A percentile compares a stretch with the other conserved stretches of the same genome.
These are phyloP conservation scores for Choristoneura fumiferana DNA, from an alignment of 1,140 invertebrate species.

Conservation along the genomic window DNA sequence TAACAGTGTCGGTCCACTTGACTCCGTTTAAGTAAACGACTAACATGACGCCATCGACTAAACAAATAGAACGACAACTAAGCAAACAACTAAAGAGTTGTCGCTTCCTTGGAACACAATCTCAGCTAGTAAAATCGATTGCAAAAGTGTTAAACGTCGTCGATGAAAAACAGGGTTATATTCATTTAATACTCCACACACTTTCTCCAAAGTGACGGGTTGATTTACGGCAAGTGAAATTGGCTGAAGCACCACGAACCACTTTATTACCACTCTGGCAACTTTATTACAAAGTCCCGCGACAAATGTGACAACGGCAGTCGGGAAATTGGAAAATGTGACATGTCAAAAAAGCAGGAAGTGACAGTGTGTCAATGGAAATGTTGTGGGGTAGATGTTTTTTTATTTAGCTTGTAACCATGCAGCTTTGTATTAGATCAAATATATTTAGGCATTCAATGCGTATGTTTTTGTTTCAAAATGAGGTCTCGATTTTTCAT, in stretches of 20 bases:
- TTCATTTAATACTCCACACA: slow-evolving; percentile 7
- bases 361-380: slow-evolving; percentile 4
- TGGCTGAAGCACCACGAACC: slow-evolving; percentile 9
- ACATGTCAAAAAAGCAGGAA: slow-evolving; percentile 30
- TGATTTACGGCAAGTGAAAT: slow-evolving; percentile 2
- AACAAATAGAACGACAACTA: background rate
- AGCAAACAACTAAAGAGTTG: background rate
- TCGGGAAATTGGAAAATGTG: slow-evolving; percentile 39
- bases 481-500: too few species aligned
- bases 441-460: too few species aligned
- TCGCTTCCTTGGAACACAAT: background rate
- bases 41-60: slow-evolving; percentile 4
- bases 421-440: too few species aligned
- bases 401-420: background rate
- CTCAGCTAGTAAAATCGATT: background rate
- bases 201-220: slow-evolving; percentile 16
- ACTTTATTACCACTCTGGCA: slow-evolving; percentile 26
- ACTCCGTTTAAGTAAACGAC: slow-evolving; percentile 3
- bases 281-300: slow-evolving; percentile 35
- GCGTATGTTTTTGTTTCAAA: too few species aligned
- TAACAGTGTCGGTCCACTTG: background rate
- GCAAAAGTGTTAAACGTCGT: too few species aligned
- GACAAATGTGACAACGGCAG: slow-evolving; percentile 31
- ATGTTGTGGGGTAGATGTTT: background rate
- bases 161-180: slow-evolving; percentile 2